Conservation (phyloP, 2,113 vertebrate genomes). For the Lophura nycthemera region DNA sequence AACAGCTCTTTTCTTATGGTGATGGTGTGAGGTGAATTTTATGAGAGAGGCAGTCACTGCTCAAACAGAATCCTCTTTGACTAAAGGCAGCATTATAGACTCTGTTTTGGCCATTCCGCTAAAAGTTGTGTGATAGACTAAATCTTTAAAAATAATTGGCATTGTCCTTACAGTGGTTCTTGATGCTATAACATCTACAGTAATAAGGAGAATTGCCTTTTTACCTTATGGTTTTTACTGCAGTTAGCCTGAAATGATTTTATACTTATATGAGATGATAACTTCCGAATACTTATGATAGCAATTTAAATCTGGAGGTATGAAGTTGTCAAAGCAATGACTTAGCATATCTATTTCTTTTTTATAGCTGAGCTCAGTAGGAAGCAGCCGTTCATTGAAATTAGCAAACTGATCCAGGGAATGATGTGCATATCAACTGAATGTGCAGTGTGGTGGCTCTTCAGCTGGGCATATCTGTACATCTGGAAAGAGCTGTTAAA, state of each 20-base stretch:
- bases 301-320: background rate
- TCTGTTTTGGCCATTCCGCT: background rate
- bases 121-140: background rate
- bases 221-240: background rate
- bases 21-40: constrained; percentile 17
- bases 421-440: background rate
- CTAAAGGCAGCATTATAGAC: background rate
- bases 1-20: background rate
- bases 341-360: background rate
- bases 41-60: background rate
- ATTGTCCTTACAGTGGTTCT: background rate
- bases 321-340: background rate
- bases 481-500: background rate
- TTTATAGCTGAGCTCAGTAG: background rate
- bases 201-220: background rate
- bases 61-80: background rate
- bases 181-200: background rate
- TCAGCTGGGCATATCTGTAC: background rate
- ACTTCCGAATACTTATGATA: background rate
- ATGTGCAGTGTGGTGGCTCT: fast-evolving
- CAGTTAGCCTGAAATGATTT: background rate
- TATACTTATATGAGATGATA: background rate
- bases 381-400: background rate
- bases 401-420: background rate
- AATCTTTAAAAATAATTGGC: background rate